phyloP scores from a whole-genome alignment of 2,888 invertebrate species.

The Oxycera nigricornis region DNA sequence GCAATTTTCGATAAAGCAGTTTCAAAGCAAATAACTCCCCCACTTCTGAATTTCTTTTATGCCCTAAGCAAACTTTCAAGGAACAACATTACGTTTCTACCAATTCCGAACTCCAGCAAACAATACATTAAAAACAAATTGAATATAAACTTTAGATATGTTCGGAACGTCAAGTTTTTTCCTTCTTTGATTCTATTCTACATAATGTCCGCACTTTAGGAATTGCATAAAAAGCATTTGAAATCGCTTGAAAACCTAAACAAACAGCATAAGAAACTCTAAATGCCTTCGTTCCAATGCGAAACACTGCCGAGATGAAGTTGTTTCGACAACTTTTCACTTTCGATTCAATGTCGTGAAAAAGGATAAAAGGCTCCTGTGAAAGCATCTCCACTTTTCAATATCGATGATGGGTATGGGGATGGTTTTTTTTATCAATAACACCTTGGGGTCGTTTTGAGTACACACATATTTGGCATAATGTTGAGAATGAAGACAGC shows the following conservation, averaged over 20 bases:
- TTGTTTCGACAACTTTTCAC: conserved; percentile 41
- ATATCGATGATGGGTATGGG: conserved; percentile 24
- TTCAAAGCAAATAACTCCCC: too few species aligned
- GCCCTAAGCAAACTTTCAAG: too few species aligned
- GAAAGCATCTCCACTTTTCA: conserved; percentile 39
- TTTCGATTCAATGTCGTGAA: conserved; percentile 35
- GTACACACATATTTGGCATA: background rate
- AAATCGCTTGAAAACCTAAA: conserved; percentile 36
- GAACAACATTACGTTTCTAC: background rate
- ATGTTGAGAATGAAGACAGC: too few species aligned
- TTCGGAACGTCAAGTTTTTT: background rate
- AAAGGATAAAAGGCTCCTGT: conserved; percentile 38
- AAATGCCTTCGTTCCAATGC: conserved; percentile 20
- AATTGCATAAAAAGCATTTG: conserved; percentile 36
- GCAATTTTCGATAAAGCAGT: too few species aligned
- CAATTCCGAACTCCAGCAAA: background rate
- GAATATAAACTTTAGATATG: conserved; percentile 1
- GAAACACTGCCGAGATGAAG: conserved; percentile 27
- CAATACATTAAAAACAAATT: background rate
- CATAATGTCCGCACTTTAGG: background rate
- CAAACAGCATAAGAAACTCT: conserved; percentile 34
- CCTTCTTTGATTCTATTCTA: background rate
- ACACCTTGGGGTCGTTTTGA: conserved; percentile 25
- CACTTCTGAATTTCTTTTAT: too few species aligned
- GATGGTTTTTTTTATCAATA: background rate